Evolutionary conservation across 2,797 vertebrate species (phyloP).

Genomic region (Anomalospiza imberbis): DNA sequence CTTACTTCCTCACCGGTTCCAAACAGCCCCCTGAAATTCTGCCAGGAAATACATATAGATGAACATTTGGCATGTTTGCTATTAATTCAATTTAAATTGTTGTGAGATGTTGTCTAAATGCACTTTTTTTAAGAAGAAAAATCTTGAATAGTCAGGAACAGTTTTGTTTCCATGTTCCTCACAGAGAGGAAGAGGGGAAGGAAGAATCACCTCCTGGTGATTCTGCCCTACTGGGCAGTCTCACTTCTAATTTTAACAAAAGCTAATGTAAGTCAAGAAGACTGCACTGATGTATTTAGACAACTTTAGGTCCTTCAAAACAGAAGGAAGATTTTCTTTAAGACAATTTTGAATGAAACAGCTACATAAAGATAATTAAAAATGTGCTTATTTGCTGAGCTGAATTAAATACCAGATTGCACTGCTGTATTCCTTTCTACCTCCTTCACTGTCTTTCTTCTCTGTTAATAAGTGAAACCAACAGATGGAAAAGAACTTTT

Average conservation of each 20-base stretch:
- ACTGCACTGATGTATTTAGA: not conserved
- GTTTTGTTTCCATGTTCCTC: not conserved
- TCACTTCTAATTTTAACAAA: not conserved
- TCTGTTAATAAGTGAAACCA: constrained; percentile 38
- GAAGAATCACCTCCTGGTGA: not conserved
- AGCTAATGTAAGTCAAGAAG: not conserved
- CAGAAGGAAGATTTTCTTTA: not conserved
- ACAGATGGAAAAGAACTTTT: constrained; percentile 49
- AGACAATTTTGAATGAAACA: constrained; percentile 6
- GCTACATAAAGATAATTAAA: not conserved
- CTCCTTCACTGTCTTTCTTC: constrained; percentile 17
- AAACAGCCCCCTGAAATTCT: not conserved
- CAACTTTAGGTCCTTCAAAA: not conserved
- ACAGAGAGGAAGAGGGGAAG: not conserved
- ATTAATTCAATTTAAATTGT: not conserved
- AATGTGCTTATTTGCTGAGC: not conserved
- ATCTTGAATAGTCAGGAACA: not conserved
- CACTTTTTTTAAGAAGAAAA: not conserved
- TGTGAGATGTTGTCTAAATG: not conserved
- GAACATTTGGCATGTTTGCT: not conserved
- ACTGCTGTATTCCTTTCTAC: not conserved
- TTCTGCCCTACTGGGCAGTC: not conserved
- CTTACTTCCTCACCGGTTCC: not conserved
- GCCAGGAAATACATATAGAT: not conserved
- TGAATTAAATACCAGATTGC: constrained; percentile 29